A percentile compares a stretch with the other conserved stretches of the same genome.
Conservation (phyloP, 2,113 vertebrate species). For the Tricholaema leucomelas region DNA sequence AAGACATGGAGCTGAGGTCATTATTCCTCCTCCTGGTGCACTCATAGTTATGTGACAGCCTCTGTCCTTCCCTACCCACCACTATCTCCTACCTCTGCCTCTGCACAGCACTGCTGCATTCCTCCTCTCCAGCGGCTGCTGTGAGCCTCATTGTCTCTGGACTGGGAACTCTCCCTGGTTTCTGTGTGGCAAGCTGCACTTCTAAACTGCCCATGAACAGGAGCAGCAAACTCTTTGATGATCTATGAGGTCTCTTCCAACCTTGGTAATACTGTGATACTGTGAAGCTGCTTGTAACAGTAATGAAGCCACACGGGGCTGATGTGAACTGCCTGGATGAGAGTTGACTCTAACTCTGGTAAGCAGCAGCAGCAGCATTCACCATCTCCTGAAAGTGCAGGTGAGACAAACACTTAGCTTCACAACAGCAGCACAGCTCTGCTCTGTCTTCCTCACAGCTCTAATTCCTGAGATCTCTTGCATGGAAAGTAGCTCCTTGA, state of each 20-base stretch:
- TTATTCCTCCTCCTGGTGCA: background rate
- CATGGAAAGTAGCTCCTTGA: background rate
- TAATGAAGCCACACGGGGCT: background rate
- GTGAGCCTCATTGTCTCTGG: background rate
- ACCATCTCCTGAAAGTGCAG: background rate
- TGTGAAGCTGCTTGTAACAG: background rate
- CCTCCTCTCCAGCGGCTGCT: background rate
- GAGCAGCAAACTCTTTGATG: background rate
- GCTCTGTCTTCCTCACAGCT: background rate
- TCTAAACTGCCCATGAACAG: background rate
- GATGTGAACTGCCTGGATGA: background rate
- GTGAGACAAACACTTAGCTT: background rate
- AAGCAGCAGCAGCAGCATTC: background rate
- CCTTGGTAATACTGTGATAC: too few relatives aligned
- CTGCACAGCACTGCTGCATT: background rate
- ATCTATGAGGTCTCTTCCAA: too few relatives aligned
- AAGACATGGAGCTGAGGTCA: background rate
- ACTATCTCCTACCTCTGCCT: background rate
- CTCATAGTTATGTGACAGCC: background rate
- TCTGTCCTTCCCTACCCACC: background rate
- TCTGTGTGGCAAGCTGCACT: background rate
- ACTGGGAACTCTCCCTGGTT: background rate
- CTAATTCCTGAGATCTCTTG: background rate
- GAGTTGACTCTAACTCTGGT: background rate
- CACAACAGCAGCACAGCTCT: background rate